Conservation (phyloP, 2,797 vertebrate genomes). For the Kryptolebias ocellatus region DNA sequence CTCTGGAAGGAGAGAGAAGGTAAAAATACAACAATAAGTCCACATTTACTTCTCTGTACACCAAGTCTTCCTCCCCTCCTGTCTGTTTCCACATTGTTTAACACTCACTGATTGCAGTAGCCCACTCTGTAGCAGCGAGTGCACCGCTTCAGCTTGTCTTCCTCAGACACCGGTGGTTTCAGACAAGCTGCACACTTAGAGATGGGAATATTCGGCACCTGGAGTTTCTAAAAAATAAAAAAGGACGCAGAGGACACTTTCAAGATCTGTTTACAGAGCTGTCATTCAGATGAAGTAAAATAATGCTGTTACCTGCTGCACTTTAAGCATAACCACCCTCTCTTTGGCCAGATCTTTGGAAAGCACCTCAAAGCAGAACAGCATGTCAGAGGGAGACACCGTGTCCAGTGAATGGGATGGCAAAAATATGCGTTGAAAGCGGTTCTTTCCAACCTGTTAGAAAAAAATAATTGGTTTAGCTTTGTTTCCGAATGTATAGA, state of each 20-base stretch:
- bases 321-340: constrained; percentile 89
- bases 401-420: constrained; percentile 90
- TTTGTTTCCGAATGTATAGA: not conserved
- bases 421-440: constrained; percentile 89
- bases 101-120: constrained; percentile 98
- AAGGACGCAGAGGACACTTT: not conserved
- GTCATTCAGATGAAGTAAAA: not conserved
- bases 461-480: not conserved
- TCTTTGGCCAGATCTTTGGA: constrained; percentile 95
- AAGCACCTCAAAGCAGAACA: constrained; percentile 96
- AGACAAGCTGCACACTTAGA: constrained; percentile 95
- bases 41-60: not conserved
- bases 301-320: constrained; percentile 88
- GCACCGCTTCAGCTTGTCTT: constrained; percentile 95
- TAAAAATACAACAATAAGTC: not conserved
- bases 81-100: not conserved
- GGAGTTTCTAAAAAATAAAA: constrained; percentile 84
- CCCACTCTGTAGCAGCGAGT: constrained; percentile 97
- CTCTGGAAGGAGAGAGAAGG: constrained; percentile 70
- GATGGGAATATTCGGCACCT: constrained; percentile 91
- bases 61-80: not conserved
- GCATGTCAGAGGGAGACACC: constrained; percentile 86
- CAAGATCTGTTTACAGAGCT: not conserved
- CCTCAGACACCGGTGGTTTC: constrained; percentile 91
- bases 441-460: constrained; percentile 89